A percentile compares a stretch with the other conserved stretches of the same genome.
Evolutionary conservation across 2,113 vertebrate species (phyloP).

Genomic region (Leptodactylus fuscus): DNA sequence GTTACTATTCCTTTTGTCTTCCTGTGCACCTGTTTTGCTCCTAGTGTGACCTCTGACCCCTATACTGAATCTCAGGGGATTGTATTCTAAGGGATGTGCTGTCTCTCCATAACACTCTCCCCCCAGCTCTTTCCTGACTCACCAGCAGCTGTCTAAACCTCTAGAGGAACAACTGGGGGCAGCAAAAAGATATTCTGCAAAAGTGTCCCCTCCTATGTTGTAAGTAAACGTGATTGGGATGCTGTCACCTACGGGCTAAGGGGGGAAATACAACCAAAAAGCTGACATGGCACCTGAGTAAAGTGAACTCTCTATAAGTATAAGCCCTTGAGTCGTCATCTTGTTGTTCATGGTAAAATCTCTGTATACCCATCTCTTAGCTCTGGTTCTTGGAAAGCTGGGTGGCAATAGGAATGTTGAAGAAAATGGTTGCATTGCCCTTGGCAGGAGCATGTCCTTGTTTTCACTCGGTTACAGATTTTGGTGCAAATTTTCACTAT

Average conservation of each 20-base stretch:
- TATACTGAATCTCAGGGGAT: conserved; percentile 50
- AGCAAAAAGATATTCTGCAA: neutral
- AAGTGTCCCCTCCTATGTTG: neutral
- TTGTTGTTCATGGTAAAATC: too few relatives aligned
- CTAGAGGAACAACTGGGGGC: conserved; percentile 71
- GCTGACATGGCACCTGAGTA: too few relatives aligned
- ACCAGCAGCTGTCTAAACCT: conserved; percentile 75
- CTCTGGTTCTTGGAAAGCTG: too few relatives aligned
- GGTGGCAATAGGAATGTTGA: too few relatives aligned
- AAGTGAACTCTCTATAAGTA: too few relatives aligned
- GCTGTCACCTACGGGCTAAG: neutral
- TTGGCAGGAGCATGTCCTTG: too few relatives aligned
- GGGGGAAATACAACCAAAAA: neutral
- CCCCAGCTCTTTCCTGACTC: conserved; percentile 11
- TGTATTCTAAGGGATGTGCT: conserved; percentile 43
- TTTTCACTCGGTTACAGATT: too few relatives aligned
- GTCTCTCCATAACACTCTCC: conserved; percentile 23
- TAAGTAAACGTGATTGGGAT: neutral
- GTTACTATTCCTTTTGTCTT: conserved; percentile 62
- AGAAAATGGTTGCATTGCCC: too few relatives aligned
- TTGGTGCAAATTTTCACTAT: too few relatives aligned
- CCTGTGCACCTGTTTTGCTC: conserved; percentile 70
- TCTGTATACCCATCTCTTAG: too few relatives aligned
- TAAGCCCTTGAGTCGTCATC: too few relatives aligned
- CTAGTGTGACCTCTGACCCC: conserved; percentile 67